Conservation (phyloP, 2,113 vertebrate species). For the Tetraodon nigroviridis region DNA sequence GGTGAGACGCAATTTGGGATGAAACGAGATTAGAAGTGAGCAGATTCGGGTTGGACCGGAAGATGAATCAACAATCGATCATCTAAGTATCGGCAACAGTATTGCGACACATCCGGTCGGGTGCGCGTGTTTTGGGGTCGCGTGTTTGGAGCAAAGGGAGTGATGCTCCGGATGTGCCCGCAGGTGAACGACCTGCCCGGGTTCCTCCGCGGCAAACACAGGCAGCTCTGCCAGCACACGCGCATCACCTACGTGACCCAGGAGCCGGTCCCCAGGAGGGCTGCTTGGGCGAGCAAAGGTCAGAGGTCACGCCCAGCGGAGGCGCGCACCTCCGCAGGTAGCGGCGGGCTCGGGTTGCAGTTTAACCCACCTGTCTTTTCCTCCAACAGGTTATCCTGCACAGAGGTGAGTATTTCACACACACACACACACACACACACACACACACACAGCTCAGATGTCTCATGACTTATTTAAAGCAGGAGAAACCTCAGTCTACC, state of each 20-base stretch:
- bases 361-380: conserved; percentile 25
- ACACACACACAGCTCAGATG: conserved; percentile 31
- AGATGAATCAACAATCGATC: too few relatives aligned
- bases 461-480: conserved; percentile 43
- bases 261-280: conserved; percentile 39
- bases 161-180: too few relatives aligned
- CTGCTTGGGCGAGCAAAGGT: conserved; percentile 25
- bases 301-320: neutral
- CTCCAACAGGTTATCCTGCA: conserved; percentile 36
- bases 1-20: conserved; percentile 62
- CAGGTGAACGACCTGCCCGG: conserved; percentile 73
- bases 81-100: too few relatives aligned
- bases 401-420: conserved; percentile 34
- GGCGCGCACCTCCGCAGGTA: conserved; percentile 21
- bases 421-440: neutral
- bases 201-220: conserved; percentile 64
- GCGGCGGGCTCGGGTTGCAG: neutral
- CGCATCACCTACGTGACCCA: conserved; percentile 47
- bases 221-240: conserved; percentile 68
- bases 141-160: too few relatives aligned
- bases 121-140: too few relatives aligned
- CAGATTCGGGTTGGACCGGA: too few relatives aligned
- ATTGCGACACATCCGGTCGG: too few relatives aligned
- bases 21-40: too few relatives aligned
- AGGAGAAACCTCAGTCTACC: conserved; percentile 3